A percentile compares a stretch with the other conserved stretches of the same genome.
Conservation (phyloP, 2,797 vertebrate genomes). For the Luscinia luscinia region DNA sequence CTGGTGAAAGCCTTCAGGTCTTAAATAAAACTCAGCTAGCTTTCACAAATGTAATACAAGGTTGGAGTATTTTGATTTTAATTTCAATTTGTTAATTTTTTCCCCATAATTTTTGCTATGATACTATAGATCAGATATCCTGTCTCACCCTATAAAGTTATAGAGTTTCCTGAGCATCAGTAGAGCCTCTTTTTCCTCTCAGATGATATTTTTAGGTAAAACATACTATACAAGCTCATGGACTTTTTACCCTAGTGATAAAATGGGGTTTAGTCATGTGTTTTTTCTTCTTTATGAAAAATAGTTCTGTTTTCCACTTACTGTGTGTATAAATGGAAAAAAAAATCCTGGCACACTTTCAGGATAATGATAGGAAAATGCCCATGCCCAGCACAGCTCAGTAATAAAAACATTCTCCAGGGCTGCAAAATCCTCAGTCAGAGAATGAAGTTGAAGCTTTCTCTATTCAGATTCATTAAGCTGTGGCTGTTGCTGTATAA, state of each 20-base stretch:
- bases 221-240: background rate
- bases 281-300: background rate
- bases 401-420: background rate
- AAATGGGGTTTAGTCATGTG: background rate
- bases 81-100: background rate
- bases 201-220: slow-evolving; percentile 1
- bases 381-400: background rate
- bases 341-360: background rate
- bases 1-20: background rate
- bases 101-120: background rate
- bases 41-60: background rate
- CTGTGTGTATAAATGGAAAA: background rate
- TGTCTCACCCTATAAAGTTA: background rate
- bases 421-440: background rate
- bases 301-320: background rate
- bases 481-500: background rate
- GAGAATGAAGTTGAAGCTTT: background rate
- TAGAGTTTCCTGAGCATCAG: background rate
- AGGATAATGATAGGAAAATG: background rate
- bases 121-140: background rate
- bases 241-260: background rate
- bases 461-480: background rate
- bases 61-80: background rate
- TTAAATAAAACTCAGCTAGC: background rate
- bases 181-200: background rate